These are phyloP conservation scores for Suncus etruscus DNA, from an alignment of 2,113 vertebrate species.

Conservation along the genomic window DNA sequence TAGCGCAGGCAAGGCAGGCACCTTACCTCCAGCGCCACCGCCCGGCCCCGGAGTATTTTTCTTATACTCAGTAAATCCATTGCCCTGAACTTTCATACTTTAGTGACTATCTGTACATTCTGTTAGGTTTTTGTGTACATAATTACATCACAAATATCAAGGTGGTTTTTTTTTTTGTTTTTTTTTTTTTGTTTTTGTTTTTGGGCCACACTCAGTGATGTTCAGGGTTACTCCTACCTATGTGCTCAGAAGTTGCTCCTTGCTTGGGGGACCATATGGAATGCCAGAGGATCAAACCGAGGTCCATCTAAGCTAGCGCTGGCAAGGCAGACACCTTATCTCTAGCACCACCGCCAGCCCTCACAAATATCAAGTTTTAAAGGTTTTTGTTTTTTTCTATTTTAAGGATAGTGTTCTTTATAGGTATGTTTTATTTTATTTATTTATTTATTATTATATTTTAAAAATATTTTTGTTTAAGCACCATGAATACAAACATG, in stretches of 20 bases:
- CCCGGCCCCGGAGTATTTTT: background rate
- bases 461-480: background rate
- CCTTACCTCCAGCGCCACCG: too few species aligned
- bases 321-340: too few species aligned
- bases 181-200: too few species aligned
- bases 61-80: background rate
- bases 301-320: too few species aligned
- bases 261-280: too few species aligned
- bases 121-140: background rate
- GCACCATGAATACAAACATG: too few species aligned
- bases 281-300: too few species aligned
- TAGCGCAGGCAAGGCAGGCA: too few species aligned
- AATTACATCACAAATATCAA: constrained; percentile 40
- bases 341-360: too few species aligned
- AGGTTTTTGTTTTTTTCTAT: constrained; percentile 28
- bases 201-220: too few species aligned
- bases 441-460: constrained; percentile 5
- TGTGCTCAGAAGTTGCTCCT: too few species aligned
- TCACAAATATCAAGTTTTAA: constrained; percentile 42
- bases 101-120: background rate
- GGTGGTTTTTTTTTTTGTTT: constrained; percentile 38
- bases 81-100: constrained; percentile 38
- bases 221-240: too few species aligned
- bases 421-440: constrained; percentile 26
- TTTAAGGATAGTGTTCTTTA: constrained; percentile 49